Evolutionary conservation across 2,113 vertebrate genomes (phyloP).

Genomic region (Phalacrocorax pelagicus): DNA sequence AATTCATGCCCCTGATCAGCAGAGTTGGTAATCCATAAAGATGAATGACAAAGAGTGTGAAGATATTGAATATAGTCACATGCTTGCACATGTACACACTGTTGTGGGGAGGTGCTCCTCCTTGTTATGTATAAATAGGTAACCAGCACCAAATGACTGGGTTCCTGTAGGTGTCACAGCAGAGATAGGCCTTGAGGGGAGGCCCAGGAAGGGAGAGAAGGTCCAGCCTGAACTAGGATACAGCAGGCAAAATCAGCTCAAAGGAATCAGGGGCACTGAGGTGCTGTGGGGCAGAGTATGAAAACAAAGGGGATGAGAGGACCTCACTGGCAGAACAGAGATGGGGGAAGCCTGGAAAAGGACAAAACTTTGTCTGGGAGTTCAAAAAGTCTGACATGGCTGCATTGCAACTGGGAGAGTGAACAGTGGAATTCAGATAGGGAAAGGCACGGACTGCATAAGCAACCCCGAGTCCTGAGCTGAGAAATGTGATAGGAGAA

Average conservation of each 20-base stretch:
- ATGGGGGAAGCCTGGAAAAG: not conserved
- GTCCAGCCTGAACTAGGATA: not conserved
- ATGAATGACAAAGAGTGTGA: not conserved
- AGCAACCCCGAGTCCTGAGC: not conserved
- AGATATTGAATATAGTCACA: not conserved
- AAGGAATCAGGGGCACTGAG: not conserved
- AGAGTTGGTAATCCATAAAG: not conserved
- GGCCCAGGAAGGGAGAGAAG: not conserved
- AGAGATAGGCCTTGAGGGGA: not conserved
- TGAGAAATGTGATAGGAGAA: not conserved
- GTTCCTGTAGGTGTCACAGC: not conserved
- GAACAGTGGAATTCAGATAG: not conserved
- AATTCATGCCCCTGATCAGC: not conserved
- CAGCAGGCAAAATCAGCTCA: not conserved
- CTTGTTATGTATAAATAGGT: not conserved
- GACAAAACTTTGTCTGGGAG: not conserved
- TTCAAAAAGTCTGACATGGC: not conserved
- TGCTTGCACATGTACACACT: not conserved
- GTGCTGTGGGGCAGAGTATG: not conserved
- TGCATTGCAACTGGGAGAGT: not conserved
- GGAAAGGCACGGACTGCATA: not conserved
- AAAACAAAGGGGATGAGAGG: not conserved
- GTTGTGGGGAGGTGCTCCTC: not conserved
- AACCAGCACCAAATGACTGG: not conserved
- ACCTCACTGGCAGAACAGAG: not conserved